Conservation (phyloP, 2,797 vertebrate genomes). For the Nyctalus aviator region DNA sequence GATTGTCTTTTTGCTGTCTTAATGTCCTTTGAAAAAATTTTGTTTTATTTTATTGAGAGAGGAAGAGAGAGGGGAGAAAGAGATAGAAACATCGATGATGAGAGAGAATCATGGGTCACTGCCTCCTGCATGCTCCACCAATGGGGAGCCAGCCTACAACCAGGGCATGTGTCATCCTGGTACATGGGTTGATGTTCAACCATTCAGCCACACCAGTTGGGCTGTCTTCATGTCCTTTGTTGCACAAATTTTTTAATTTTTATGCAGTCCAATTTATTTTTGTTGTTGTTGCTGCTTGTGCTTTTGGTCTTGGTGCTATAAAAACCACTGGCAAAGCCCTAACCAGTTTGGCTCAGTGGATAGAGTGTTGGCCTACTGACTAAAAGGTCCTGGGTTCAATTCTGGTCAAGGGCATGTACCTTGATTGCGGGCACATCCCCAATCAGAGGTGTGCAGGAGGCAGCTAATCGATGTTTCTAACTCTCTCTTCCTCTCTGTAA, state of each 20-base stretch:
- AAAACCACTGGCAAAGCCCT: neutral
- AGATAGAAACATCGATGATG: no score
- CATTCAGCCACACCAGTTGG: neutral
- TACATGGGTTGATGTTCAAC: neutral
- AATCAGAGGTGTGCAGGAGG: no score
- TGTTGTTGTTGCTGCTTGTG: neutral
- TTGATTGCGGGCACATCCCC: no score
- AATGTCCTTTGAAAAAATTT: neutral
- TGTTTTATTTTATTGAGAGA: neutral
- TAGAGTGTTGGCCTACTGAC: no score
- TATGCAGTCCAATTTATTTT: neutral
- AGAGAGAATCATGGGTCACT: neutral
- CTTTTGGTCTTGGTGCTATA: neutral
- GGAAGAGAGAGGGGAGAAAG: neutral
- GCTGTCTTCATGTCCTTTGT: no score
- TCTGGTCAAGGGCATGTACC: no score
- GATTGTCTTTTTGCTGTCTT: slow-evolving; percentile 10
- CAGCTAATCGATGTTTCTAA: no score
- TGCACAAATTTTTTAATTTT: neutral
- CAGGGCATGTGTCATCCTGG: neutral
- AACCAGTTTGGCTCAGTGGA: no score
- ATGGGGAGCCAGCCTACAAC: neutral
- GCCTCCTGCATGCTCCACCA: neutral
- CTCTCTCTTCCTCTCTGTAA: no score
- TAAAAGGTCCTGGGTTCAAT: no score